Evolutionary conservation across 2,113 vertebrate species (phyloP), one percentile per base, ranked within the genome.

Genomic region (Chitala chitala): DNA sequence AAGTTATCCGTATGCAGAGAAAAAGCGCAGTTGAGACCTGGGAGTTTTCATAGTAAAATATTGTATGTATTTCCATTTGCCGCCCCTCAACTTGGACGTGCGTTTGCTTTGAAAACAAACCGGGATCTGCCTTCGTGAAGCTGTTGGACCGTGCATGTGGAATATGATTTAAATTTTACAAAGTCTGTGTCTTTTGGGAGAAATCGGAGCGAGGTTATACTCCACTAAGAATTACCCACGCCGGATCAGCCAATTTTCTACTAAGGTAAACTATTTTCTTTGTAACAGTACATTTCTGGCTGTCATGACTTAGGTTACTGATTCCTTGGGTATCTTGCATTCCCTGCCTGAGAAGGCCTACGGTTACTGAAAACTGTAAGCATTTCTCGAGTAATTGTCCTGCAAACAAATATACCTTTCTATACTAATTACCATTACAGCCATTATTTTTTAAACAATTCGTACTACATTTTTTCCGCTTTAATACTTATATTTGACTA

Each of bases 61-160:
- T 20, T n/a, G 13, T 33, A 33, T 51, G 33, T 20, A 17, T 69
- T 50, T 51, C 46, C 40, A 68, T 6, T 61, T 13, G 55, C 20
- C 72, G 20, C 20, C 56, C 51, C 44, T 56, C 42, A 73, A 73
- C 58, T 29, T 73, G 72, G 72, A 73, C 22, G 44, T 64, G 42
- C 56, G 53, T 64, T 50, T 64, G 72, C 56, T 63, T 17, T 22
- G 31, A 73, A 73, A 51, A 51, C 44, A 44, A 51, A 51, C 64
- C 42, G 17, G 58, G 72, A 73, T 51, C 56, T 73, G 58, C 31
- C 51, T 26, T 24, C 24, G 42, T 22, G 29, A 33, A 17, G 22
- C 20, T 50, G 15, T 50, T 24, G 13, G 44, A 56, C 55, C 63
- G 38, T 36, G 40, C 44, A 33, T 63, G 63, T 64, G 72, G 72